Base-by-base conservation (phyloP, 2,797 vertebrate genomes). In the Rachycentron canadum region DNA sequence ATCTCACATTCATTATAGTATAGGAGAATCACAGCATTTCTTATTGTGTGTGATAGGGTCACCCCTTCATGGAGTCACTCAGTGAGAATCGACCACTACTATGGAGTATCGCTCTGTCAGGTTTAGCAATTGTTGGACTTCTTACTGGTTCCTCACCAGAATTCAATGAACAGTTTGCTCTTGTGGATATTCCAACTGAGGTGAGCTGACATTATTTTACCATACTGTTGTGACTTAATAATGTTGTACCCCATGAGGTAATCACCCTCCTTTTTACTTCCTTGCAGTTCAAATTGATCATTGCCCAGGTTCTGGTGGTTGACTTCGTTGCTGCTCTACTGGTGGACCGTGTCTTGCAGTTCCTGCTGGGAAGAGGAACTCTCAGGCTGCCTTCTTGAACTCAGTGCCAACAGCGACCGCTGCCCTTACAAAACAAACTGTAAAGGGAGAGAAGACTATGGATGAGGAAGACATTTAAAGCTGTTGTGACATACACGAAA, bases 1-100 rank as follows among this genome's bases (percentile, higher is more conserved):
- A 13, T 73, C 6, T 57, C 19, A 74, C 11, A 34, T 70, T 52
- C 2, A 40, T 64, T 61, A 34, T 28, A 49, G 9, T 36, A 21
- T 58, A 56, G 49, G 10, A 69, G 56, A 78, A 47, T 70, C 9
- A 76, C 49, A 64, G 23, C n/a, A 52, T 67, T 57, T 74, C 13
- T 80, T 69, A 30, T 78, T 69, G 41, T 75, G 40, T 36, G 3
- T 66, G 8, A 68, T 52, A 99, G 98, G 98, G 98, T 62, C 98
- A 98, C 21, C 98, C 98, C 0, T 99, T 99, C 84, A 99, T 99
- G 98, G 98, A 99, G 92, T 99, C 97, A 28, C 96, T 99, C 3
- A 95, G 88, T 0, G 98, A 99, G 89, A 99, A 99, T 89, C 96
- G 95, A 62, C 97, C 98, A 0, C 84, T 99, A 57, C 95, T 99